Evolutionary conservation across 2,797 vertebrate genomes (phyloP), one percentile per base, ranked within the genome.

Genomic region (Moxostoma hubbsi): DNA sequence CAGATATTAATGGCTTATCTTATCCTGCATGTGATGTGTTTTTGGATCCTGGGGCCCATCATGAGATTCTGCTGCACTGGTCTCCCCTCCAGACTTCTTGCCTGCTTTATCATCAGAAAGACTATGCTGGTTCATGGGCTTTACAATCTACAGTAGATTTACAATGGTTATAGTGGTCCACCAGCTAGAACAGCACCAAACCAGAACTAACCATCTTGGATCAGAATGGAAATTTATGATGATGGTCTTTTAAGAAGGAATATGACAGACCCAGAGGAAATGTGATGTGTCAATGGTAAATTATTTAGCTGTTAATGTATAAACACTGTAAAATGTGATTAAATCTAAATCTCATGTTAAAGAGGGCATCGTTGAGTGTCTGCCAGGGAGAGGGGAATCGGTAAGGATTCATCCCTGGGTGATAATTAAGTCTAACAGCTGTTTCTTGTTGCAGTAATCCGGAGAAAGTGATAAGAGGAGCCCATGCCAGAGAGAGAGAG

Each of bases 281-380:
- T 18, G 45, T 66, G 46, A 50, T 7, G n/a, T 15, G 47, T 58
- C 54, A 59, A 67, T 50, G n/a, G 9, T 59, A 49, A 67, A 59
- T 50, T 0, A 49, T 53, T 58, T 76, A 55, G 24, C 2, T 58
- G 15, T 13, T 73, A 51, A 50, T 61, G 64, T 8, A 72, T 66
- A 51, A 77, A 75, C 69, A 64, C 24, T 45, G 12, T 68, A 57
- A 50, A 71, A 45, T 45, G 53, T 77, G 7, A 61, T 11, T 49
- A 79, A 73, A 73, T 54, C 43, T 58, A 74, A 61, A 71, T 46
- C 24, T 24, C 59, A 62, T 16, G 7, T 11, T 53, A 59, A 72
- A 69, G 63, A 57, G 2, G 24, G 24, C 24, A 2, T 24, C 1
- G 24, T 24, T 24, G 24, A 24, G 24, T 24, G 24, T 3, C 24